Evolutionary conservation across 2,888 invertebrate genomes (phyloP).

Genomic region (Drosophila kambysellisi): DNA sequence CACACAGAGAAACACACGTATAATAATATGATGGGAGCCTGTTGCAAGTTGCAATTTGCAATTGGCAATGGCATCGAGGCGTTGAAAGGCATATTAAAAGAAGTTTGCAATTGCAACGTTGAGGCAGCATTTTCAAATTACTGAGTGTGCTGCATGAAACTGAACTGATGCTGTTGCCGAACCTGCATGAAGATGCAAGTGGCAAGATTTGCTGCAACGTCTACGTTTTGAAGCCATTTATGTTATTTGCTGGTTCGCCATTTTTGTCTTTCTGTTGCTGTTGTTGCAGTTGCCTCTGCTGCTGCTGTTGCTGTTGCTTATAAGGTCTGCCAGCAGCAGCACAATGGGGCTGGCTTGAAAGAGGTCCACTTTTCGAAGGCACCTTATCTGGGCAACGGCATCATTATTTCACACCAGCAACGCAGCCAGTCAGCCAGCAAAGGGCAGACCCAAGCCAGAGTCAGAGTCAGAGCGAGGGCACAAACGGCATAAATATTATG

Average conservation of each 20-base stretch:
- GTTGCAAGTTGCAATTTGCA: slow-evolving; percentile 59
- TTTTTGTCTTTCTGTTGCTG: slow-evolving; percentile 31
- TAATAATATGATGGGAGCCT: slow-evolving; percentile 61
- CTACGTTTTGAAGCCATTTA: slow-evolving; percentile 60
- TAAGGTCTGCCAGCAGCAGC: slow-evolving; percentile 49
- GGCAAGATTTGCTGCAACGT: slow-evolving; percentile 52
- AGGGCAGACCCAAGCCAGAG: slow-evolving; percentile 48
- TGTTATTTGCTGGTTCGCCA: slow-evolving; percentile 62
- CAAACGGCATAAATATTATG: slow-evolving; percentile 77
- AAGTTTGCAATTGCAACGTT: slow-evolving; percentile 79
- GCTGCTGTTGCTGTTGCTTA: slow-evolving; percentile 30
- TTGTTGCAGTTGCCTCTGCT: slow-evolving; percentile 18
- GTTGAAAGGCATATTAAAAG: slow-evolving; percentile 83
- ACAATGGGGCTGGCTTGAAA: slow-evolving; percentile 72
- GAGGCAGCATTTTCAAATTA: slow-evolving; percentile 25
- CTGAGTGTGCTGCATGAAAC: slow-evolving; percentile 5
- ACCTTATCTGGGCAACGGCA: slow-evolving; percentile 83
- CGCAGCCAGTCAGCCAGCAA: slow-evolving; percentile 27
- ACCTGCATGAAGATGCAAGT: slow-evolving; percentile 18
- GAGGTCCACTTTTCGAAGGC: slow-evolving; percentile 62
- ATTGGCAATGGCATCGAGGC: slow-evolving; percentile 78
- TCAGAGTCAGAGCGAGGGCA: slow-evolving; percentile 30
- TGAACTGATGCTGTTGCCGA: slow-evolving; percentile 9
- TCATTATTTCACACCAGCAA: slow-evolving; percentile 83
- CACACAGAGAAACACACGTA: background rate